These are phyloP conservation scores for Sitophilus oryzae DNA, from an alignment of 1,140 invertebrate species.

Conservation along the genomic window DNA sequence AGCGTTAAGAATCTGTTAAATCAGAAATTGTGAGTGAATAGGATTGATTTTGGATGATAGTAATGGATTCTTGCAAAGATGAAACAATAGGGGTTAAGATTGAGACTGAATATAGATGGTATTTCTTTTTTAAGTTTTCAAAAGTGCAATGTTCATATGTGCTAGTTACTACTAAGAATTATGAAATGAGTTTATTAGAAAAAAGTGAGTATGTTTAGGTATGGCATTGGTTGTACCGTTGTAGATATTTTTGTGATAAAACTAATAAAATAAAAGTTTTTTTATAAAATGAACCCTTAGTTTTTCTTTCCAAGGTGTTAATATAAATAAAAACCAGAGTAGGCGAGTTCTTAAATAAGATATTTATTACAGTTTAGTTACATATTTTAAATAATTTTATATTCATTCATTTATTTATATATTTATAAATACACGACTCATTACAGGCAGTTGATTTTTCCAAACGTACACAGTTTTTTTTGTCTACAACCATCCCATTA, in stretches of 20 bases:
- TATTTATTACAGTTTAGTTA: conserved; percentile 42
- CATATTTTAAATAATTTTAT: conserved; percentile 29
- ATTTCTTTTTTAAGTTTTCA: too few species aligned
- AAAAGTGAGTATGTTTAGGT: too few species aligned
- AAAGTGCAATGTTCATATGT: too few species aligned
- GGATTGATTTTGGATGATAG: too few species aligned
- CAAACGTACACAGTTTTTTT: conserved; percentile 25
- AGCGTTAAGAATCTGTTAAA: too few species aligned
- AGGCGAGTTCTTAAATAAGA: conserved; percentile 33
- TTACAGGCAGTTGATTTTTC: conserved; percentile 34
- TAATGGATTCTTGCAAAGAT: too few species aligned
- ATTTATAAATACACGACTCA: conserved; percentile 38
- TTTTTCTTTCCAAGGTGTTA: neutral
- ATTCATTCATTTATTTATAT: conserved; percentile 34
- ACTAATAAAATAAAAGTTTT: neutral
- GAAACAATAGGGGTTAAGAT: neutral
- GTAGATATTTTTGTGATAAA: neutral
- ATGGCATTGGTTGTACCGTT: neutral
- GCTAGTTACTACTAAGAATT: too few species aligned
- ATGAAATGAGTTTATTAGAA: too few species aligned
- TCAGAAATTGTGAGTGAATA: too few species aligned
- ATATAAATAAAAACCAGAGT: neutral
- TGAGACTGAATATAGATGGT: neutral
- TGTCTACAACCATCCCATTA: conserved; percentile 29
- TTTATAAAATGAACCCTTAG: neutral